These are phyloP conservation scores for Spilogale gracilis DNA, from an alignment of 2,113 vertebrate species.

Conservation along the genomic window DNA sequence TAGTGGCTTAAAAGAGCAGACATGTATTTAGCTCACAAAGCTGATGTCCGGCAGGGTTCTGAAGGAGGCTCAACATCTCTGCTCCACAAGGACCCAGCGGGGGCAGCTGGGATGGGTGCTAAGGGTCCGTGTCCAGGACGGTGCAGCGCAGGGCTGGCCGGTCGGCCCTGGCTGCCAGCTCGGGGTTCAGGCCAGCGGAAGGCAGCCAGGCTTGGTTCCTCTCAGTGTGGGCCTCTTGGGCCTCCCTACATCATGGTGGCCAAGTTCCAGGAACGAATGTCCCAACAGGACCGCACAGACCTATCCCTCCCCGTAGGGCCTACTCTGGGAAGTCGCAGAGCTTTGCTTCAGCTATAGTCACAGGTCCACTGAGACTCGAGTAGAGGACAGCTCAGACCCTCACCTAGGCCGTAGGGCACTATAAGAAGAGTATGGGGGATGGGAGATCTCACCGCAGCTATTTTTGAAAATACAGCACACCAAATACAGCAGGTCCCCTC, in stretches of 20 bases:
- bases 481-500: neutral
- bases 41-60: neutral
- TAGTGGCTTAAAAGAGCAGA: neutral
- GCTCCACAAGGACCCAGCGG: rapidly evolving
- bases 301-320: neutral
- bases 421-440: rapidly evolving
- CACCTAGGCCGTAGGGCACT: rapidly evolving
- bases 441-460: neutral
- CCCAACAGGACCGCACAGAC: neutral
- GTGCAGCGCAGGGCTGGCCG: rapidly evolving
- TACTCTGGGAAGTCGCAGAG: rapidly evolving
- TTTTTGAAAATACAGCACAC: neutral
- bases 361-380: neutral
- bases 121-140: neutral
- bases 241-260: neutral
- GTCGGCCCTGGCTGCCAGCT: neutral
- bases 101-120: rapidly evolving
- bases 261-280: neutral
- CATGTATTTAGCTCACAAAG: neutral
- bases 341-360: neutral
- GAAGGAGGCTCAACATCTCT: neutral
- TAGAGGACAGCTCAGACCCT: rapidly evolving
- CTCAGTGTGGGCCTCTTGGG: neutral
- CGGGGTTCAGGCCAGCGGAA: neutral
- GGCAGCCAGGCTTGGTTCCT: neutral